A percentile compares a stretch with the other conserved stretches of the same genome.
Conservation (phyloP, 1,140 invertebrate genomes). For the Globodera ellingtonae region DNA sequence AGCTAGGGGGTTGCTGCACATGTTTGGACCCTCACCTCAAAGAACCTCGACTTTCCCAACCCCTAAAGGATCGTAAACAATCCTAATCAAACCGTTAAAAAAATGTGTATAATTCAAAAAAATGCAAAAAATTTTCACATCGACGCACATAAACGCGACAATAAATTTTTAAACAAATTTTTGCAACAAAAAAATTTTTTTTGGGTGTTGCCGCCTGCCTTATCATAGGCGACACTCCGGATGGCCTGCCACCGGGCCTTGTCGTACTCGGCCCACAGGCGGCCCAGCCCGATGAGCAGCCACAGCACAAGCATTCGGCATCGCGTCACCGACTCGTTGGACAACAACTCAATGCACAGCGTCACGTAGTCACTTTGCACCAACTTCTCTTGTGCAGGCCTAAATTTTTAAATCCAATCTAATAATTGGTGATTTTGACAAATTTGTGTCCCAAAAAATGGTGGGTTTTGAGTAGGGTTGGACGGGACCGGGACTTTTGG, state of each 20-base stretch:
- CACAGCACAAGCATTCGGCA: conserved; percentile 79
- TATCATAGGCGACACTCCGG: conserved; percentile 88
- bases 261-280: conserved; percentile 89
- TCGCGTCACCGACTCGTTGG: conserved; percentile 42
- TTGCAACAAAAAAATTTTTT: conserved; percentile 7
- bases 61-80: too few species aligned
- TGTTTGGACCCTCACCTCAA: background rate
- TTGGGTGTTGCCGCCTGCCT: conserved; percentile 24
- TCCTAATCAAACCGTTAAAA: background rate
- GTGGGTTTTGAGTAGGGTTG: too few species aligned
- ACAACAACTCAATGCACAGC: conserved; percentile 58
- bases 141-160: background rate
- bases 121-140: background rate
- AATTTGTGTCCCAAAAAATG: conserved; percentile 12
- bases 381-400: conserved; percentile 58
- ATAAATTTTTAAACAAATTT: background rate
- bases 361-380: conserved; percentile 56
- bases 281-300: conserved; percentile 87
- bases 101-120: background rate
- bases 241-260: conserved; percentile 92
- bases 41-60: background rate
- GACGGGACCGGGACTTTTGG: too few species aligned
- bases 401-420: conserved; percentile 34
- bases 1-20: too few species aligned
- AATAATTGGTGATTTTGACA: background rate